phyloP scores from a whole-genome alignment of 2,113 vertebrate species.

The Cnemophilus loriae region DNA sequence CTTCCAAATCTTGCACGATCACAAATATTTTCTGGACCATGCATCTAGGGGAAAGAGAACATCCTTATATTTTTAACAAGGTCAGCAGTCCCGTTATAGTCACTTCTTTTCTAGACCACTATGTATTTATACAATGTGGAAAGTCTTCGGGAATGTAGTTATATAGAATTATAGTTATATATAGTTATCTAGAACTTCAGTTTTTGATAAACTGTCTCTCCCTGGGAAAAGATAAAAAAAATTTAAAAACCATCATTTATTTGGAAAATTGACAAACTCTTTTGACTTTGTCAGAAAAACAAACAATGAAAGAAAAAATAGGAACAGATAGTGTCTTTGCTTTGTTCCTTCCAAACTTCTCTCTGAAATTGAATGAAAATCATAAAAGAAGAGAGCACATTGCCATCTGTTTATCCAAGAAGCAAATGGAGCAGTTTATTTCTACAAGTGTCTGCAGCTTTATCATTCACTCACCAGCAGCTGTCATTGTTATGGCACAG shows the following conservation, averaged over 20 bases:
- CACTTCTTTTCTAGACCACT: no score
- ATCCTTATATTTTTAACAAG: background rate
- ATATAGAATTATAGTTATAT: no score
- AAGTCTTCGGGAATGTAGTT: no score
- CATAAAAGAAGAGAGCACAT: background rate
- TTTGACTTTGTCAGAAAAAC: background rate
- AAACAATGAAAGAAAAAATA: background rate
- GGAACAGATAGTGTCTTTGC: background rate
- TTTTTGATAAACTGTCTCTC: background rate
- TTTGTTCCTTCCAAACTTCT: background rate
- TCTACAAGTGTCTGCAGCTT: background rate
- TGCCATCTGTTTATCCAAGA: background rate
- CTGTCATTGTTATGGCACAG: background rate
- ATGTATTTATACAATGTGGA: no score
- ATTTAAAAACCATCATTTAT: background rate
- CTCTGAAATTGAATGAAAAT: background rate
- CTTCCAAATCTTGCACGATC: background rate
- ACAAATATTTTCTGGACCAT: background rate
- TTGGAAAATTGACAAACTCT: background rate
- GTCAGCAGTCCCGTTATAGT: no score
- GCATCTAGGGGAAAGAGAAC: fast-evolving
- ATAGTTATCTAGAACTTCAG: background rate
- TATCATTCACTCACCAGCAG: background rate
- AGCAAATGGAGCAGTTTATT: background rate
- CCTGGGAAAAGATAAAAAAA: background rate